Evolutionary conservation across 2,797 vertebrate genomes (phyloP).

Genomic region (Etheostoma perlongum): DNA sequence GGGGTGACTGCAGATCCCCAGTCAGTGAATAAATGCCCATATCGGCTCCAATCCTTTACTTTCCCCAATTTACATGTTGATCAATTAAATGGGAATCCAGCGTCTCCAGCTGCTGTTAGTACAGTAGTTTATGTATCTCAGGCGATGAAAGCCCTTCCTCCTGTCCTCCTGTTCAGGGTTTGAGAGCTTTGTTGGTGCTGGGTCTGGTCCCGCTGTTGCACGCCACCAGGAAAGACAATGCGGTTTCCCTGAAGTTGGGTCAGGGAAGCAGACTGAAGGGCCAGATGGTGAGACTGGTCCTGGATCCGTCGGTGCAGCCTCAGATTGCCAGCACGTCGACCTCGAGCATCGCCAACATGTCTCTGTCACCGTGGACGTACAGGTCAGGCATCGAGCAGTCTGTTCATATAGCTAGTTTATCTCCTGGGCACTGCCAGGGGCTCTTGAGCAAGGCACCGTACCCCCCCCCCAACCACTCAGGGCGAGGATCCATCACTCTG

Average conservation of each 20-base stretch:
- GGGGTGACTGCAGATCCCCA: too few relatives aligned
- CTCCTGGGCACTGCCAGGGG: too few relatives aligned
- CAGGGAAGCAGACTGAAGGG: background rate
- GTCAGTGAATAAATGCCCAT: too few relatives aligned
- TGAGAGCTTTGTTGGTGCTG: constrained; percentile 64
- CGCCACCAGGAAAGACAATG: background rate
- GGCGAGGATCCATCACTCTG: too few relatives aligned
- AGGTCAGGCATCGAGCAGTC: constrained; percentile 63
- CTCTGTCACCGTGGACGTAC: constrained; percentile 83
- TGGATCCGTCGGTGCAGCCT: constrained; percentile 30
- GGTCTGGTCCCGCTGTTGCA: constrained; percentile 34
- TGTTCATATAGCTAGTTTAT: too few relatives aligned
- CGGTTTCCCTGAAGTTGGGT: accelerated
- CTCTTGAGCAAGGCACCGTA: too few relatives aligned
- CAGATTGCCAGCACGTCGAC: background rate
- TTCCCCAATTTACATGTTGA: too few relatives aligned
- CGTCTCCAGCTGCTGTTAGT: too few relatives aligned
- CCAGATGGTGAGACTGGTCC: constrained; percentile 20
- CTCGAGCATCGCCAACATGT: constrained; percentile 56
- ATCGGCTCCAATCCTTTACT: too few relatives aligned
- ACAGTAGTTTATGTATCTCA: too few relatives aligned
- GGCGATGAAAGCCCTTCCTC: background rate
- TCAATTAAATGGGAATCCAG: too few relatives aligned
- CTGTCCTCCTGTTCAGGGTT: constrained; percentile 45
- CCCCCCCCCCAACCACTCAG: too few relatives aligned